Evolutionary conservation across 1,140 invertebrate species (phyloP).

Genomic region (Wiebesia pumilae): DNA sequence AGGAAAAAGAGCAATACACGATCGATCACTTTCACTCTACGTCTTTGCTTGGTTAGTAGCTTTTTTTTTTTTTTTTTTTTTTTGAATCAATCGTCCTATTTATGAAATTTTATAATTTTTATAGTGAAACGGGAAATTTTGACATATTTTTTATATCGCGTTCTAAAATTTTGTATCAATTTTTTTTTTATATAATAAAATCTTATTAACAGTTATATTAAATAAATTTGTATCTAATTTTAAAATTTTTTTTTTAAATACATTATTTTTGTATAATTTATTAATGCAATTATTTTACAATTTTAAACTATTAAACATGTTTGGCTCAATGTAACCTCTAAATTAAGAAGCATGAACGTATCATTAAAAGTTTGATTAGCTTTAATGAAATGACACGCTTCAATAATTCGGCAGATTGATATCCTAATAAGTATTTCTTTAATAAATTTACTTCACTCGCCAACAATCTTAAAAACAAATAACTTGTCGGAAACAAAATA

Average conservation of each 20-base stretch:
- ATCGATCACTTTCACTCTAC: conserved; percentile 23
- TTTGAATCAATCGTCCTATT: background rate
- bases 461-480: background rate
- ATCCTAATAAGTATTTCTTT: background rate
- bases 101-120: too few species aligned
- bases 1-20: conserved; percentile 9
- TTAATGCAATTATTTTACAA: too few species aligned
- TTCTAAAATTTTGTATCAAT: background rate
- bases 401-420: background rate
- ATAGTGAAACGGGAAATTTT: background rate
- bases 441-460: background rate
- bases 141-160: background rate
- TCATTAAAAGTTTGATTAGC: background rate
- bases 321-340: background rate
- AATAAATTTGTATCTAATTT: too few species aligned
- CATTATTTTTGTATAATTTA: background rate
- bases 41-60: background rate
- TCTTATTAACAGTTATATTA: too few species aligned
- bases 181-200: too few species aligned
- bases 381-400: background rate
- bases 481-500: background rate
- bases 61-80: background rate
- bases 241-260: background rate
- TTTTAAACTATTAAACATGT: background rate
- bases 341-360: background rate